Evolutionary conservation across 2,888 invertebrate species (phyloP).

Genomic region (Minunthozetes semirufus): DNA sequence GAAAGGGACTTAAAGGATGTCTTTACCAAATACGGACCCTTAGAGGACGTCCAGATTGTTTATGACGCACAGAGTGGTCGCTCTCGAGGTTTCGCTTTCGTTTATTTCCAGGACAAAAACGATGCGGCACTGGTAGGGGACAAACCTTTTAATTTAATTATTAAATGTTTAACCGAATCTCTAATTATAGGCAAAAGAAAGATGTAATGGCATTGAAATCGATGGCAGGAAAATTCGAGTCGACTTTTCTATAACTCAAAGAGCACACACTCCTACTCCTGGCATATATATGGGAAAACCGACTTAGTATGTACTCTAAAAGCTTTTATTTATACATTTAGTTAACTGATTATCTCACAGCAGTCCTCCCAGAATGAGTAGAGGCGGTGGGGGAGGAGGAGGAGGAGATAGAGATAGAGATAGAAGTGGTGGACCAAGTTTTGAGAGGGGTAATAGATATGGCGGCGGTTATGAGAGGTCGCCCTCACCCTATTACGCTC

Average conservation of each 20-base stretch:
- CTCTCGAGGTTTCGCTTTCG: slow-evolving; percentile 93
- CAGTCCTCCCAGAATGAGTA: slow-evolving; percentile 11
- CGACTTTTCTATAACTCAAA: slow-evolving; percentile 89
- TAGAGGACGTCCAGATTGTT: slow-evolving; percentile 87
- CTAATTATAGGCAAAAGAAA: slow-evolving; percentile 67
- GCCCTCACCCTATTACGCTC: slow-evolving; percentile 63
- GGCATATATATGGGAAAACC: slow-evolving; percentile 95
- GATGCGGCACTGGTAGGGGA: slow-evolving; percentile 68
- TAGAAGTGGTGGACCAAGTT: slow-evolving; percentile 46
- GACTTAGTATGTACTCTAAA: slow-evolving; percentile 55
- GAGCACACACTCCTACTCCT: slow-evolving; percentile 94
- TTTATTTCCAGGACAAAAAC: slow-evolving; percentile 78
- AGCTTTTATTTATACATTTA: neutral
- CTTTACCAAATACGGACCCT: slow-evolving; percentile 82
- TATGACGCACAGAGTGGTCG: slow-evolving; percentile 92
- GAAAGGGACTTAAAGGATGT: slow-evolving; percentile 85
- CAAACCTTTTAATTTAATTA: neutral
- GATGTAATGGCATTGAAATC: slow-evolving; percentile 87
- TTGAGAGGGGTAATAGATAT: too few species aligned
- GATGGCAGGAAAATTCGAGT: slow-evolving; percentile 88
- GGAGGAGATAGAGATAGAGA: slow-evolving; percentile 50
- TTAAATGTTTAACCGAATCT: slow-evolving; percentile 22
- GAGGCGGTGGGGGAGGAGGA: slow-evolving; percentile 46
- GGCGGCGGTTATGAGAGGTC: slow-evolving; percentile 50
- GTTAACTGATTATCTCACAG: neutral